A percentile compares a stretch with the other conserved stretches of the same genome.
phyloP scores from a whole-genome alignment of 2,797 vertebrate genomes.

The Aselliscus stoliczkanus region DNA sequence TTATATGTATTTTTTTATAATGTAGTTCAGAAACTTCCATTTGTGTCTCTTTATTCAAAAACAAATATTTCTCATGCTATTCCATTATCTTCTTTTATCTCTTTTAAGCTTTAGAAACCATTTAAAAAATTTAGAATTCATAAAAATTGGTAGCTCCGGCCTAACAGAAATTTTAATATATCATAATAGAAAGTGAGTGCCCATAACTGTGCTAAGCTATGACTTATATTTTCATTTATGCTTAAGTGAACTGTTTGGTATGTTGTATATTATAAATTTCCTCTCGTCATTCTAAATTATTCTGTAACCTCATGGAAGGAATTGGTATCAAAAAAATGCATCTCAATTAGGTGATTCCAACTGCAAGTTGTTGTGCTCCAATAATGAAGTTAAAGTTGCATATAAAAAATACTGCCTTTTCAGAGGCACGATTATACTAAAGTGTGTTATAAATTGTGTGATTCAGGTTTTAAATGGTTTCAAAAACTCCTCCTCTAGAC shows the following conservation, averaged over 20 bases:
- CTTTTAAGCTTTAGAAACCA: neutral
- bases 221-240: neutral
- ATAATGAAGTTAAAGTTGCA: neutral
- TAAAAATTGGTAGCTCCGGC: neutral
- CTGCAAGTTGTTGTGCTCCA: neutral
- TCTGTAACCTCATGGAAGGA: neutral
- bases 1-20: neutral
- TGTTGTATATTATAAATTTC: neutral
- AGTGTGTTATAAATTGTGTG: neutral
- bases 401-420: neutral
- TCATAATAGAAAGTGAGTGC: neutral
- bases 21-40: neutral
- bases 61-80: neutral
- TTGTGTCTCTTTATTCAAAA: neutral
- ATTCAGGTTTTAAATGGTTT: neutral
- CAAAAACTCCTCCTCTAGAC: neutral
- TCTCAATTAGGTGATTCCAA: neutral
- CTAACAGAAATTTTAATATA: neutral
- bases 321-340: neutral
- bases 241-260: neutral
- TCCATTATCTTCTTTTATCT: neutral
- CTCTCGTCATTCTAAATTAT: neutral
- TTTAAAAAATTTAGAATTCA: neutral
- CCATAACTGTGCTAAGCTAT: neutral
- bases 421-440: neutral